A percentile compares a stretch with the other conserved stretches of the same genome.
Conservation (phyloP, 2,888 invertebrate species). For the Agrochola lota region DNA sequence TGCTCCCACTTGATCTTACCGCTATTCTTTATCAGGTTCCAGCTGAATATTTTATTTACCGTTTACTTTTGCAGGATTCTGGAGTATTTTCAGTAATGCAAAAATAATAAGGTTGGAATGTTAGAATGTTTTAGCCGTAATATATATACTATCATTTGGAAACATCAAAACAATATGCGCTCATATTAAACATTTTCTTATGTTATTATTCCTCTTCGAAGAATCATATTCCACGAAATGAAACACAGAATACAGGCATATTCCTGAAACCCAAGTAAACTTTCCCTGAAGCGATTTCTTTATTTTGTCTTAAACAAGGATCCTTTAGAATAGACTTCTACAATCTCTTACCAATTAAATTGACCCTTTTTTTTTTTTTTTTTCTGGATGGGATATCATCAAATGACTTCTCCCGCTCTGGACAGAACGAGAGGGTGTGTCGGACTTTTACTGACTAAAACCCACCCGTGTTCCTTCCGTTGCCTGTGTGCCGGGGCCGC, state of each 20-base stretch:
- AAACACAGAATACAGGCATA: too few relatives aligned
- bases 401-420: too few relatives aligned
- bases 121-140: not conserved
- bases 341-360: not conserved
- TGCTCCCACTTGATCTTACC: slow-evolving; percentile 18
- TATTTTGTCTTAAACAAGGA: not conserved
- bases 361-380: too few relatives aligned
- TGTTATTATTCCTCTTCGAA: too few relatives aligned
- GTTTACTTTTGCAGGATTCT: not conserved
- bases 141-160: not conserved
- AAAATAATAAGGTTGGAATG: not conserved
- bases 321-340: not conserved
- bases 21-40: not conserved
- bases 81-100: not conserved
- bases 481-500: too few relatives aligned
- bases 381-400: too few relatives aligned
- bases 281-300: not conserved
- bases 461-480: too few relatives aligned
- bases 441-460: too few relatives aligned
- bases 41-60: slow-evolving; percentile 25
- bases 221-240: not conserved
- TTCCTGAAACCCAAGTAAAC: not conserved
- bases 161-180: not conserved
- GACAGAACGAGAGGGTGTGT: too few relatives aligned
- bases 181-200: not conserved